These are phyloP conservation scores for Lissocephala sabroskyi DNA, from an alignment of 2,888 invertebrate species.

Conservation along the genomic window DNA sequence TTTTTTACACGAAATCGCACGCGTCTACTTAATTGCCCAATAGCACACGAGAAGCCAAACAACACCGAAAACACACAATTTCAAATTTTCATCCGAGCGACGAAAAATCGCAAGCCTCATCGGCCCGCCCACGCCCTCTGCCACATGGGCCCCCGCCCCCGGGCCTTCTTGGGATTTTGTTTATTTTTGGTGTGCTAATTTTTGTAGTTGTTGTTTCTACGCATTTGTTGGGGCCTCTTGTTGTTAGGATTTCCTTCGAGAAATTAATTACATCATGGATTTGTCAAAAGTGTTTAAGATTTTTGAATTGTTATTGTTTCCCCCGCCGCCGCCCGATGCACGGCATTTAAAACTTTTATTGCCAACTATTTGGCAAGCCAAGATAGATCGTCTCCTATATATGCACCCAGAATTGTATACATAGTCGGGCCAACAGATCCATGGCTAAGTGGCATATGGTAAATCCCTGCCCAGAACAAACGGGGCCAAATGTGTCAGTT, in stretches of 20 bases:
- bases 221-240: neutral
- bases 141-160: too few relatives aligned
- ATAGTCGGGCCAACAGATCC: neutral
- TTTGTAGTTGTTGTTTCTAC: neutral
- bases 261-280: slow-evolving; percentile 58
- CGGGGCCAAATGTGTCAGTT: too few relatives aligned
- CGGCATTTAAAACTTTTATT: neutral
- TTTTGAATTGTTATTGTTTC: neutral
- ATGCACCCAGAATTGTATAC: slow-evolving; percentile 1
- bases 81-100: too few relatives aligned
- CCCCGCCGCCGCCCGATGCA: too few relatives aligned
- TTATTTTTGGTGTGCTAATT: slow-evolving; percentile 54
- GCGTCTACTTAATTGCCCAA: too few relatives aligned
- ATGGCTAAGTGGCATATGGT: slow-evolving; percentile 35
- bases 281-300: slow-evolving; percentile 29
- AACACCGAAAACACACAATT: too few relatives aligned
- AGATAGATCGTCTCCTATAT: neutral
- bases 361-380: slow-evolving; percentile 18
- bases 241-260: slow-evolving; percentile 22
- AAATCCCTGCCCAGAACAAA: slow-evolving; percentile 13
- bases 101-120: too few relatives aligned
- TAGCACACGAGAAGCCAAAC: too few relatives aligned
- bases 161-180: too few relatives aligned
- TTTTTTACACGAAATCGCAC: too few relatives aligned
- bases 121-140: too few relatives aligned